Conservation (phyloP, 2,888 invertebrate genomes). For the Sericinus montela region DNA sequence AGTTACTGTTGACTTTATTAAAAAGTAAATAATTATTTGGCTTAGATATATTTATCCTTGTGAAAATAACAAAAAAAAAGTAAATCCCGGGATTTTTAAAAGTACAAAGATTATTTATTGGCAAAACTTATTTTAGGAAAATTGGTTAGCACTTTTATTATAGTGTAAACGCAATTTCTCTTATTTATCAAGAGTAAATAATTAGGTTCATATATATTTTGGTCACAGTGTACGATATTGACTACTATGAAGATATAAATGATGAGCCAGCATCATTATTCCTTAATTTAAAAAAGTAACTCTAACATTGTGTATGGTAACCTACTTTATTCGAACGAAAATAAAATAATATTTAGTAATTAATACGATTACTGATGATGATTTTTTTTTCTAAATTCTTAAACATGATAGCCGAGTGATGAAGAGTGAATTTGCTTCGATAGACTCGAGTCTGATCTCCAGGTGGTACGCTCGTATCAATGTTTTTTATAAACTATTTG, state of each 20-base stretch:
- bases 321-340: not conserved
- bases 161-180: too few species aligned
- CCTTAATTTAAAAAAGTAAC: constrained; percentile 4
- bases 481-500: too few species aligned
- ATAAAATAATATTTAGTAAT: not conserved
- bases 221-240: constrained; percentile 13
- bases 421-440: too few species aligned
- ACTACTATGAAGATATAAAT: constrained; percentile 19
- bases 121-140: too few species aligned
- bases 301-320: constrained; percentile 5
- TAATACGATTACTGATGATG: not conserved
- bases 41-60: not conserved
- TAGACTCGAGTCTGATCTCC: too few species aligned
- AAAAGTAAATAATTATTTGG: not conserved
- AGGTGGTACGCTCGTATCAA: too few species aligned
- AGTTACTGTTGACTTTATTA: constrained; percentile 1
- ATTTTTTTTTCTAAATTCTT: too few species aligned
- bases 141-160: too few species aligned
- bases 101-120: too few species aligned
- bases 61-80: too few species aligned
- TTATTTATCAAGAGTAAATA: not conserved
- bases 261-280: constrained; percentile 35
- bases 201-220: constrained; percentile 4
- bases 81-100: not conserved
- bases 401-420: too few species aligned